Percentiles rank a stretch among this genome's conserved stretches.
Conservation (phyloP, 2,888 invertebrate genomes). For the Campoletis raptor region DNA sequence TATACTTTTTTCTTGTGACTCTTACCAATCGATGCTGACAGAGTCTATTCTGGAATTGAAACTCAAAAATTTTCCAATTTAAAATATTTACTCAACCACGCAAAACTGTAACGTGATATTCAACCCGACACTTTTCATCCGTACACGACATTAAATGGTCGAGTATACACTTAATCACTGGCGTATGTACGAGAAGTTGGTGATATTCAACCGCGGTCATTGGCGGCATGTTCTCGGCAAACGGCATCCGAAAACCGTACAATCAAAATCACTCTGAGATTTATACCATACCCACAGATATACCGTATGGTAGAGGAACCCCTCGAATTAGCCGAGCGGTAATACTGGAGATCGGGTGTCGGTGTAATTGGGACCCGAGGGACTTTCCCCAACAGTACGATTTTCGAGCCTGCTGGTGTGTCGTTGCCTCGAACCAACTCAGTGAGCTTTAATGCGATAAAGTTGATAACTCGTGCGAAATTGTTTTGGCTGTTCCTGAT, state of each 20-base stretch:
- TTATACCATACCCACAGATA: constrained; percentile 79
- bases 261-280: constrained; percentile 77
- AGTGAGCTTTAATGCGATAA: background rate
- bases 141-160: constrained; percentile 51
- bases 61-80: background rate
- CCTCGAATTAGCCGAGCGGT: constrained; percentile 83
- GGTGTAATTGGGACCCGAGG: constrained; percentile 85
- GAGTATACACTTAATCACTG: constrained; percentile 53
- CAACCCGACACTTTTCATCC: constrained; percentile 58
- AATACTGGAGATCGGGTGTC: constrained; percentile 84
- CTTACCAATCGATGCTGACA: background rate
- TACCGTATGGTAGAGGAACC: constrained; percentile 72
- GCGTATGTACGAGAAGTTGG: constrained; percentile 20
- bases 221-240: constrained; percentile 52
- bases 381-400: constrained; percentile 76
- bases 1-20: background rate
- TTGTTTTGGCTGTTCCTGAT: background rate
- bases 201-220: constrained; percentile 27
- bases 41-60: background rate
- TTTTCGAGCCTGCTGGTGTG: constrained; percentile 71
- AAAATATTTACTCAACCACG: constrained; percentile 15
- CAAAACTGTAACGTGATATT: constrained; percentile 59
- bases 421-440: constrained; percentile 48
- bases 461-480: constrained; percentile 15
- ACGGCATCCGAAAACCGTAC: constrained; percentile 67